Evolutionary conservation across 1,140 invertebrate genomes (phyloP), one percentile per base, ranked within the genome.

Genomic region (Orius insidiosus): DNA sequence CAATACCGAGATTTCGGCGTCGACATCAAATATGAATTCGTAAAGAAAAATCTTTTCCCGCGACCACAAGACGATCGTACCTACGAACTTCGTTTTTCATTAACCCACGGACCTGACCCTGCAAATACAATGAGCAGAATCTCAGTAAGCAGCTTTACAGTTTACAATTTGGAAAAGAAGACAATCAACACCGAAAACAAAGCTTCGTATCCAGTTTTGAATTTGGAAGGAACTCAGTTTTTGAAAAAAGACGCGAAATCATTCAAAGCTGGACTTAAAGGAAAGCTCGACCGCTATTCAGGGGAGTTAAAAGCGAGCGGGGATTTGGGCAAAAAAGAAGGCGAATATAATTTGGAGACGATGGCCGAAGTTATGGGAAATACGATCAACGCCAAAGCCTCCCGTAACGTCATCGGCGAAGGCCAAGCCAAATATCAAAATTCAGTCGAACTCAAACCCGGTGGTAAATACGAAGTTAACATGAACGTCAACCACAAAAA

Each of bases 401-500:
- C 72, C 41, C 64, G 73, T 10, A 64, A 70, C 10, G 61, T 72
- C 4, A 41, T 72, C 0, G 63, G 54, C 1, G 61, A 64, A 3
- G 66, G 70, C 5, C 73, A 77, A 54, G 73, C 68, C 16, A 76
- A 77, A 49, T 68, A 73, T 33, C 63, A 67, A 30, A 71, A 75
- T 50, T 68, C 67, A 8, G 38, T 80, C 1, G 66, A 70, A 24
- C 45, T 80, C 1, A 68, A 70, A 5, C 68, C 71, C n/a, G 67
- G 72, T 9, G 70, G 68, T 18, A 76, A 72, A 57, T 72, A 76
- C 49, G 68, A 75, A 52, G 59, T 76, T 0, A 70, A 71, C 6
- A 68, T 72, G n/a, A 63, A 65, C 0, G 59, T 77, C 0, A 58
- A 60, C 0, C 66, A 68, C 19, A 51, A 67, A 1, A 64, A 67